Evolutionary conservation across 1,140 invertebrate genomes (phyloP), one percentile per base, ranked within the genome.

Genomic region (Ruditapes philippinarum): DNA sequence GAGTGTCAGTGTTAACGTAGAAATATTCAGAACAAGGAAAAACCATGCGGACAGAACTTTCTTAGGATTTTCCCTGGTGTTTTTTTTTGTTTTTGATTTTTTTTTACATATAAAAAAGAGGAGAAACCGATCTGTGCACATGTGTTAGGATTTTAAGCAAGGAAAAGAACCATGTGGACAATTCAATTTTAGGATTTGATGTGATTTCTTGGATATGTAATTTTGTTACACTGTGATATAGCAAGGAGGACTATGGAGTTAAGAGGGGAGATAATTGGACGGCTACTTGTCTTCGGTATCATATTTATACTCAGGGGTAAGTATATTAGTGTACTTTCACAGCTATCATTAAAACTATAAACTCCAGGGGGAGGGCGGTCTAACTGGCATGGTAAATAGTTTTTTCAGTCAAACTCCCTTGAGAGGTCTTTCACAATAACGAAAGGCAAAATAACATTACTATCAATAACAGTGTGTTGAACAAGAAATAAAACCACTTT

Each of bases 261-360:
- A 70, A 70, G 65, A 70, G 36, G 17, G 14, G 33, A 38, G 65
- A 70, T 70, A 70, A 70, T 70, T 70, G 65, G 65, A 70, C 65
- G 38, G 17, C 17, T 70, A 38, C 36, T 70, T 17, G 38, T 70
- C 65, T 38, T 70, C 1, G 5, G 14, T 40, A 17, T 36, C 65
- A 17, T 36, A 38, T 33, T 70, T 38, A 38, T 36, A 28, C 65
- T 70, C 65, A 70, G 65, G 65, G 33, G 65, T 70, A 78, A 54
- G 51, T 78, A 62, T 28, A 62, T 1, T 9, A 54, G 12, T 54
- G 4, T 54, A 54, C 22, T 45, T 45, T 45, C 42, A n/a, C n/a
- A 45, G 42, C n/a, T 45, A 5, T 45, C 42, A 45, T 14, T 45
- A 7, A 45, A 45, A 5, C 14, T 45, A 45, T 45, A 7, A 45